Base-by-base conservation (phyloP, 1,140 invertebrate genomes). In the Leptinotarsa defecta region DNA sequence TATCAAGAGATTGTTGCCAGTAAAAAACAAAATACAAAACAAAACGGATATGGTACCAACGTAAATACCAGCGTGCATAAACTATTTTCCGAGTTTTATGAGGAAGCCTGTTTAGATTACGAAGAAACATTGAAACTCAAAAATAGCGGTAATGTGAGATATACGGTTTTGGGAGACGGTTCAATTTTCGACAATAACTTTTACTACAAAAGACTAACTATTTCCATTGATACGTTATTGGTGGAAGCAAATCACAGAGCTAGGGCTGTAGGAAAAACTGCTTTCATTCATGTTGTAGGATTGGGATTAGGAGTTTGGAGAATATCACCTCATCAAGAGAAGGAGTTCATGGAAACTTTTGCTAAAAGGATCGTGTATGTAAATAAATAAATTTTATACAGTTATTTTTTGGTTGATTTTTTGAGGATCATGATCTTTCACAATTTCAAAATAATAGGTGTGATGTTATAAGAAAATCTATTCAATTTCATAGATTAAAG, bases 251-350 rank as follows among this genome's bases (percentile, higher is more conserved):
- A 83, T 63, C 67, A 80, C 24, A 83, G 85, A 76, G 84, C 81
- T 2, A 71, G 78, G 15, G 61, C 73, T 48, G 77, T 68, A 22
- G 77, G 74, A 24, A 86, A 74, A 61, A 78, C 73, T 22, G 83
- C 81, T 1, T 85, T 81, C 74, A 73, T 86, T 43, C 81, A 86
- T 78, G 76, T 87, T 67, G 84, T 87, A 65, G 87, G 87, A 15
- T 85, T 85, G 71, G 88, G 88, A 78, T 79, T 89, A 17, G 87
- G 88, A 3, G 88, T 88, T 8, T 89, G 88, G 88, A 87, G 81
- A 77, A 83, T 85, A 75, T 86, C 86, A 0, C 64, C 69, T 3
- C 87, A 88, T 74, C 87, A 89, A 80, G 73, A 81, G 2, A 84
- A 87, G 48, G 82, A 88, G 1, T 89, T 86, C 75, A 79, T 88